These are phyloP conservation scores for Polyodon spathula DNA, from an alignment of 2,113 vertebrate species.

Conservation along the genomic window DNA sequence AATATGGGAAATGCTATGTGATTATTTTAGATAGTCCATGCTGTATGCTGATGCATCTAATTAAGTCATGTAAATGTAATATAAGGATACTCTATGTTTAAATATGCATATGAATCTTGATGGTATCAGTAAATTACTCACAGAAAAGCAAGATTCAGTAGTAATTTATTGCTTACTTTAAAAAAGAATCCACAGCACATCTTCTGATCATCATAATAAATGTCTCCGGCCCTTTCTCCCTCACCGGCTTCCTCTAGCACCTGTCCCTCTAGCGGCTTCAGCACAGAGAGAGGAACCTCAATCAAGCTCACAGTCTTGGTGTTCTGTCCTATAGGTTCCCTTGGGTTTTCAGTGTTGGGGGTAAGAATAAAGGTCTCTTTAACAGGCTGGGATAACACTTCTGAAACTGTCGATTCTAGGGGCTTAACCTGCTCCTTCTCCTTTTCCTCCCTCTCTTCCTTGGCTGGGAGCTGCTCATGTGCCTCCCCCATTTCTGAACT, in stretches of 20 bases:
- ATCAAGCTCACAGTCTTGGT: conserved; percentile 69
- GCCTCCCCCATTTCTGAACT: conserved; percentile 14
- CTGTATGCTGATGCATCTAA: too few relatives aligned
- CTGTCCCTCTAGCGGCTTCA: conserved; percentile 67
- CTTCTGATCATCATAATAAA: conserved; percentile 77
- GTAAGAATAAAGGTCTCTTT: conserved; percentile 71
- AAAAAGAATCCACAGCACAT: conserved; percentile 92
- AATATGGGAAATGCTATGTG: too few relatives aligned
- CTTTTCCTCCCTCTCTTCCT: conserved; percentile 26
- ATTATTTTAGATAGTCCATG: too few relatives aligned
- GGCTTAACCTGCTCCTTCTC: conserved; percentile 47
- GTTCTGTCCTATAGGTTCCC: conserved; percentile 36
- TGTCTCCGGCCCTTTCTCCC: conserved; percentile 53
- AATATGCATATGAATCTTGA: too few relatives aligned
- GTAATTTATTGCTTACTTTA: conserved; percentile 60
- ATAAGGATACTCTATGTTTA: too few relatives aligned
- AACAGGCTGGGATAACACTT: conserved; percentile 74
- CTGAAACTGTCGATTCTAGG: conserved; percentile 66
- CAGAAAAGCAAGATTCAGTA: too few relatives aligned
- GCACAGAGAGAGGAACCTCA: conserved; percentile 82
- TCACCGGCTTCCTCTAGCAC: conserved; percentile 54
- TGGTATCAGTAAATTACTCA: too few relatives aligned
- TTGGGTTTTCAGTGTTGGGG: conserved; percentile 61
- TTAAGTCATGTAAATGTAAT: too few relatives aligned
- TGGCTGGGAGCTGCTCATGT: conserved; percentile 34